Conservation (phyloP, 1,140 invertebrate genomes). For the Ylistrum balloti region DNA sequence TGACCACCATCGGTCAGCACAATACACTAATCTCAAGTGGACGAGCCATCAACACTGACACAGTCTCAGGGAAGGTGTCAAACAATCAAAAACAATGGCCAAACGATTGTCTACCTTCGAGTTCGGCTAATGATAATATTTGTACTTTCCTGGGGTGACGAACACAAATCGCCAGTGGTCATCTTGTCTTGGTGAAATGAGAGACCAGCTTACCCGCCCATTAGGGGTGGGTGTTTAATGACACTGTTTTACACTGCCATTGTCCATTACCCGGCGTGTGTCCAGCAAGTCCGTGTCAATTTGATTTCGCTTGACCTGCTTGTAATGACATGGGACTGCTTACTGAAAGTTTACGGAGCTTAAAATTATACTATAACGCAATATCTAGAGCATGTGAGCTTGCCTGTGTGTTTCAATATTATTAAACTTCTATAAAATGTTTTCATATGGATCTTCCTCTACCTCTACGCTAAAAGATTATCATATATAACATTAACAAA, state of each 20-base stretch:
- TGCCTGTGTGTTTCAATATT: not conserved
- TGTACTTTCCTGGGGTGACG: conserved; percentile 17
- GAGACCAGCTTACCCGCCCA: conserved; percentile 22
- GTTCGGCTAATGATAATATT: conserved; percentile 10
- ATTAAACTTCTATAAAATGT: too few relatives aligned
- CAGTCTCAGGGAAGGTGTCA: conserved; percentile 12
- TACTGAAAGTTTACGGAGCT: not conserved
- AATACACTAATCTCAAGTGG: conserved; percentile 14
- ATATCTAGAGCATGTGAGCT: not conserved
- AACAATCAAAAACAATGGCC: conserved; percentile 32
- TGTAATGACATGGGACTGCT: conserved; percentile 18
- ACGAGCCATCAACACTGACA: conserved; percentile 4
- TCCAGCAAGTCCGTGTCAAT: conserved; percentile 31
- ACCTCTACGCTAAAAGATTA: not conserved
- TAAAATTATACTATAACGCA: not conserved
- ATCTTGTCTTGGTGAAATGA: conserved; percentile 25
- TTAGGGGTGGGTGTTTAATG: conserved; percentile 25
- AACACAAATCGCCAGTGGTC: conserved; percentile 30
- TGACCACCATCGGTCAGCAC: conserved; percentile 14
- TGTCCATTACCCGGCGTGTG: conserved; percentile 29
- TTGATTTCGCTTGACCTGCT: conserved; percentile 37
- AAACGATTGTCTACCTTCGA: not conserved
- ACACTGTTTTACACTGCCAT: conserved; percentile 13
- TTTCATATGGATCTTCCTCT: too few relatives aligned
- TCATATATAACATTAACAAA: too few relatives aligned